Base-by-base conservation (phyloP, 2,797 vertebrate species). In the Oophaga sylvatica region DNA sequence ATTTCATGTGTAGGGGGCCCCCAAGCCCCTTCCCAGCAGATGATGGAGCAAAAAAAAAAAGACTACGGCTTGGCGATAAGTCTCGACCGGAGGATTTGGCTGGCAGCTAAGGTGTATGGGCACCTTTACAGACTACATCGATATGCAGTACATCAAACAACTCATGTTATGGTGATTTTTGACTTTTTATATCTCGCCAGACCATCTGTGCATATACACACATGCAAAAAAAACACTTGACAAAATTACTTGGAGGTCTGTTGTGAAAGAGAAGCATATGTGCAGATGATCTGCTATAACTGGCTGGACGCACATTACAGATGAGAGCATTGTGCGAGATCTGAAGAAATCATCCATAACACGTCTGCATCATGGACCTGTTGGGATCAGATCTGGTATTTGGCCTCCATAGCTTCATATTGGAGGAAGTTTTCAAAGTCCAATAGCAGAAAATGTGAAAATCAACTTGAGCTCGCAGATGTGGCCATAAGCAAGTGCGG, bases 191-290 rank as follows among this genome's bases (percentile, higher is more conserved):
- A 75, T 53, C 20, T 53, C 2, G 20, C 41, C 41, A 73, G 35
- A 45, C 19, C 70, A 73, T 73, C 35, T 73, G 35, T 73, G 19
- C 20, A 53, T n/a, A 19, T 48, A n/a, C 13, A 48, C 41, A 75
- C 41, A 75, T 10, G 71, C 41, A 75, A 73, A 75, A 53, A 75
- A 75, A 75, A 19, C 20, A 48, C 41, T 48, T 48, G 20, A 75
- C 10, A 75, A 48, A 75, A n/a, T 75, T n/a, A 53, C 48, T 53
- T 17, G 41, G 41, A 75, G 41, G 22, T 53, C 71, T 48, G 20
- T 53, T 75, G 12, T n/a, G 11, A 75, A 53, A n/a, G 71, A 53
- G 71, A 53, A 75, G 20, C 71, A 75, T 48, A 75, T 75, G 70
- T 73, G 35, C 41, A 4, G 22, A 48, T 41, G 11, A 53, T 75